phyloP scores from a whole-genome alignment of 1,140 invertebrate genomes.

The Tetraneura akinire region DNA sequence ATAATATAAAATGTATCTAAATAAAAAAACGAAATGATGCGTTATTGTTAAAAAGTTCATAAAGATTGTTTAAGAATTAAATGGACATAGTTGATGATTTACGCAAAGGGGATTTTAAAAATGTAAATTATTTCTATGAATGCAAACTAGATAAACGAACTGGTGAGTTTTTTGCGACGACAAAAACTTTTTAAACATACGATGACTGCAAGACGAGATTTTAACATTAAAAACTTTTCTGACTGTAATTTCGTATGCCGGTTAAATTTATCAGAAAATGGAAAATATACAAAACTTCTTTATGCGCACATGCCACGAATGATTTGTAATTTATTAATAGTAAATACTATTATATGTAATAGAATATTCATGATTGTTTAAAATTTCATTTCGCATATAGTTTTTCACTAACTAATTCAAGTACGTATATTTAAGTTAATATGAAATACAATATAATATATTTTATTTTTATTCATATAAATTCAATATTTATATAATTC shows the following conservation, averaged over 20 bases:
- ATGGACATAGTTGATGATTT: not conserved
- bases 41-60: not conserved
- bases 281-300: not conserved
- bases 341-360: no score
- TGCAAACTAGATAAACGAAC: not conserved
- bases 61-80: conserved; percentile 8
- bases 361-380: no score
- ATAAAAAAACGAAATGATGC: no score
- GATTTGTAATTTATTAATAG: not conserved
- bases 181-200: not conserved
- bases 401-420: no score
- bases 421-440: no score
- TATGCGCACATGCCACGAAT: no score
- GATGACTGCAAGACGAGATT: not conserved
- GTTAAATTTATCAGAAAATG: not conserved
- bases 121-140: not conserved
- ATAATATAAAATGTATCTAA: not conserved
- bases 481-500: no score
- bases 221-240: conserved; percentile 10
- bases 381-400: no score
- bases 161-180: not conserved
- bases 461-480: no score
- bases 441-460: no score
- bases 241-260: not conserved
- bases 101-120: not conserved